A percentile compares a stretch with the other conserved stretches of the same genome.
These are phyloP conservation scores for Meta bourneti DNA, from an alignment of 2,888 invertebrate genomes.

Conservation along the genomic window DNA sequence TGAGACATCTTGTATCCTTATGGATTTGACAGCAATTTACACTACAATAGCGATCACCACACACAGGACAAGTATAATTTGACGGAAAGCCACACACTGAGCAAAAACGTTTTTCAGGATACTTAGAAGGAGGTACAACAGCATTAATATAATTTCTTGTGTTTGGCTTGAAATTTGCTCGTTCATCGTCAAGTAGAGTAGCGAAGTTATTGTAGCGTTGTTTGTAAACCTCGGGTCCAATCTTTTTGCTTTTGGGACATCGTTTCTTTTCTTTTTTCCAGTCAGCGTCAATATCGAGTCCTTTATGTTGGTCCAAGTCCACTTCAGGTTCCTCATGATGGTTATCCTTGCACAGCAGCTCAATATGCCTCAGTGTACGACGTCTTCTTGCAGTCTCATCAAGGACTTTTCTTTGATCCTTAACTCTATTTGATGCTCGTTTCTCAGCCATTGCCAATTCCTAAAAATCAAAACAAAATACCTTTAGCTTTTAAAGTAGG, in stretches of 20 bases:
- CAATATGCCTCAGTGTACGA: slow-evolving; percentile 93
- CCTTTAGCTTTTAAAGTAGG: no score
- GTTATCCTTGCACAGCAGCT: slow-evolving; percentile 96
- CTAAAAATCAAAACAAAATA: no score
- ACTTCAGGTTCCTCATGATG: slow-evolving; percentile 95
- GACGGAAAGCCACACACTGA: slow-evolving; percentile 97
- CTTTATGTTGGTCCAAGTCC: no score
- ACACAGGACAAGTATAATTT: slow-evolving; percentile 95
- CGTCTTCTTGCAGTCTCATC: slow-evolving; percentile 93
- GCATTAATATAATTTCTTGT: slow-evolving; percentile 84
- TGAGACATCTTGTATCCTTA: slow-evolving; percentile 81
- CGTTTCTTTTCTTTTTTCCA: no score
- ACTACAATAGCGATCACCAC: slow-evolving; percentile 95
- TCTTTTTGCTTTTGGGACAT: slow-evolving; percentile 76
- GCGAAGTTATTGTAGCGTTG: slow-evolving; percentile 88
- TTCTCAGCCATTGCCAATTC: no score
- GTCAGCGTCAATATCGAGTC: no score
- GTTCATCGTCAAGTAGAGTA: slow-evolving; percentile 95
- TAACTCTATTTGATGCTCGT: no score
- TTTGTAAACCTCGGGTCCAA: slow-evolving; percentile 87
- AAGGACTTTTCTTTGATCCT: slow-evolving; percentile 80
- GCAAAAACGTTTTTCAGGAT: slow-evolving; percentile 90
- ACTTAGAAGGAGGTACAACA: no score
- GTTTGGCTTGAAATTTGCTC: slow-evolving; percentile 80
- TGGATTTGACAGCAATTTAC: slow-evolving; percentile 94